Conservation (phyloP, 2,888 invertebrate genomes). For the Cylindroiulus punctatus region DNA sequence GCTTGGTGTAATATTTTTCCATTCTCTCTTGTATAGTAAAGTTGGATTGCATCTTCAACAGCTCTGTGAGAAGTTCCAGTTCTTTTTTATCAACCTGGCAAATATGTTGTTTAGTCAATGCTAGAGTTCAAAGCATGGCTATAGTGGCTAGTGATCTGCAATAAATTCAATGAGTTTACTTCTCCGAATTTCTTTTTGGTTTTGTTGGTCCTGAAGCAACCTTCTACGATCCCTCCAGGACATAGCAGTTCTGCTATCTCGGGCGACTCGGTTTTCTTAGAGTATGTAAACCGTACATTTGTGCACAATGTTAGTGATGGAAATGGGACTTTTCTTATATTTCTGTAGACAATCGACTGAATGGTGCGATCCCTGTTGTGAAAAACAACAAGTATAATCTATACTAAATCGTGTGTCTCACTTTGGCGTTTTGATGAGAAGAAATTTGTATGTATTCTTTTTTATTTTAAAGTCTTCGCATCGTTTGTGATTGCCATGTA, state of each 20-base stretch:
- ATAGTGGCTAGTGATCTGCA: neutral
- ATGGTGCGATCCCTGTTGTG: conserved; percentile 51
- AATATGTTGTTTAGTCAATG: neutral
- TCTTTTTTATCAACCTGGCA: neutral
- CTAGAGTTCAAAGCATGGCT: neutral
- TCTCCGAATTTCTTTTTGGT: conserved; percentile 22
- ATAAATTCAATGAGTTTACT: neutral
- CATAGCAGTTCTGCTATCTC: neutral
- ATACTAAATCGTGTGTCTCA: neutral
- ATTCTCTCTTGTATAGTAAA: neutral
- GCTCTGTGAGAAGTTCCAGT: neutral
- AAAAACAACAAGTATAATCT: neutral
- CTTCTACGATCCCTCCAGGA: conserved; percentile 25
- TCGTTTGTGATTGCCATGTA: too few relatives aligned
- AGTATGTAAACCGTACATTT: conserved; percentile 38
- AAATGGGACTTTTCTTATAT: conserved; percentile 46
- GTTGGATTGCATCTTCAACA: conserved; percentile 39
- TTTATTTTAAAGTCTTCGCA: too few relatives aligned
- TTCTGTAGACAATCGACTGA: conserved; percentile 50
- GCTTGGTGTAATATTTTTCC: conserved; percentile 27
- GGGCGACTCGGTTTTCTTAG: neutral
- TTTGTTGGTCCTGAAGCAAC: conserved; percentile 28
- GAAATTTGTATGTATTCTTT: too few relatives aligned
- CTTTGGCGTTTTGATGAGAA: too few relatives aligned
- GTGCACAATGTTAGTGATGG: conserved; percentile 53